phyloP scores from a whole-genome alignment of 2,113 vertebrate genomes.

The Melanerpes aurifrons region DNA sequence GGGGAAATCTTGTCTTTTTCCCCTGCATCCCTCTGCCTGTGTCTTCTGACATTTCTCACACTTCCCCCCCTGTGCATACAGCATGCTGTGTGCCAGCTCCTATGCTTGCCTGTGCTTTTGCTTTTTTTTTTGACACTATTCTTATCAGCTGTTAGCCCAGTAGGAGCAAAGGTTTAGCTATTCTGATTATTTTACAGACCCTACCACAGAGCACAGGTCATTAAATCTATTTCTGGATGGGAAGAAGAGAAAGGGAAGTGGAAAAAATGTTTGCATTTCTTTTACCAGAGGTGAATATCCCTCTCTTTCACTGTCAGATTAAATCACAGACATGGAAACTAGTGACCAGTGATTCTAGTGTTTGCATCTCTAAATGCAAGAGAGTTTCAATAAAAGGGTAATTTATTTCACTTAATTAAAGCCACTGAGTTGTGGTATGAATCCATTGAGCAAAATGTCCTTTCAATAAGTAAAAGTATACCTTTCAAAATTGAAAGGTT shows the following conservation, averaged over 20 bases:
- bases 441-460: not conserved
- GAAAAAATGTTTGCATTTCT: not conserved
- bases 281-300: not conserved
- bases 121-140: not conserved
- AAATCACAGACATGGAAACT: not conserved
- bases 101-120: not conserved
- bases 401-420: constrained; percentile 54
- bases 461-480: constrained; percentile 48
- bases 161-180: not conserved
- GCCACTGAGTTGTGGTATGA: not conserved
- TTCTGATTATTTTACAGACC: not conserved
- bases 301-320: not conserved
- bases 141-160: not conserved
- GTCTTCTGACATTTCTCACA: not conserved
- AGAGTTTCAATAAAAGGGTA: not conserved
- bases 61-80: not conserved
- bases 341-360: not conserved
- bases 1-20: not conserved
- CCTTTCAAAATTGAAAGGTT: constrained; percentile 22
- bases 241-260: not conserved
- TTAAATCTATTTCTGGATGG: not conserved
- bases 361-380: not conserved
- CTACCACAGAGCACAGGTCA: not conserved
- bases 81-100: not conserved
- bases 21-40: not conserved